Percentiles rank a stretch among this genome's conserved stretches.
These are phyloP conservation scores for Thymelicus sylvestris DNA, from an alignment of 2,888 invertebrate species.

Conservation along the genomic window DNA sequence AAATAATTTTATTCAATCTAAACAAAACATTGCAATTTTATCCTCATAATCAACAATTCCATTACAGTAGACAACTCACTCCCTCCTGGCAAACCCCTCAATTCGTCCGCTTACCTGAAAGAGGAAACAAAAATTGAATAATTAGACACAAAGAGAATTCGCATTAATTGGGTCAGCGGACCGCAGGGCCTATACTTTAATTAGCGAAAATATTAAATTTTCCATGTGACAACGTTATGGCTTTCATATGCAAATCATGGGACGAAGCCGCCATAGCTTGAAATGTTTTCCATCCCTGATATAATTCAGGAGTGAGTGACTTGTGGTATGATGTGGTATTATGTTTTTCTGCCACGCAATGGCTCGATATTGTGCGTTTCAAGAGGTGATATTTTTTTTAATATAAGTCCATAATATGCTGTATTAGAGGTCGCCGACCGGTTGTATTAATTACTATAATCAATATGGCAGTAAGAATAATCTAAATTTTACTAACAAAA, in stretches of 20 bases:
- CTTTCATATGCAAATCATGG: slow-evolving; percentile 75
- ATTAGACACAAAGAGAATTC: slow-evolving; percentile 49
- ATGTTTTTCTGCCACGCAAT: slow-evolving; percentile 29
- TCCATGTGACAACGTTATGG: slow-evolving; percentile 71
- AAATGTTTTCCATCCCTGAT: slow-evolving; percentile 26
- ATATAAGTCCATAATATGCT: background rate
- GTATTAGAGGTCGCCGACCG: too few species aligned
- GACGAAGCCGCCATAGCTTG: slow-evolving; percentile 5
- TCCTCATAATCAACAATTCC: slow-evolving; percentile 30
- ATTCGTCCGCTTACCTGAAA: slow-evolving; percentile 58
- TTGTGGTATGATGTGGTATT: slow-evolving; percentile 17
- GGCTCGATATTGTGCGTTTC: slow-evolving; percentile 2
- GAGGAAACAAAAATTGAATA: slow-evolving; percentile 52
- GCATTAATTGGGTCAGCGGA: slow-evolving; percentile 68
- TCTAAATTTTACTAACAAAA: too few species aligned
- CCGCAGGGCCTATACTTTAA: slow-evolving; percentile 67
- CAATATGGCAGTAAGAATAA: too few species aligned
- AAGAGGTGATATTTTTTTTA: slow-evolving; percentile 3
- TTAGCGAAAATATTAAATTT: slow-evolving; percentile 78
- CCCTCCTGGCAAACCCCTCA: slow-evolving; percentile 24
- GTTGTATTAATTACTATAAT: too few species aligned
- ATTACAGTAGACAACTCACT: slow-evolving; percentile 28
- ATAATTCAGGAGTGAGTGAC: slow-evolving; percentile 27
- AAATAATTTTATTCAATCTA: too few species aligned
- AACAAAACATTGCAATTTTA: slow-evolving; percentile 2